A percentile compares a stretch with the other conserved stretches of the same genome.
Conservation (phyloP, 2,888 invertebrate species). For the Ophion ellenae region DNA sequence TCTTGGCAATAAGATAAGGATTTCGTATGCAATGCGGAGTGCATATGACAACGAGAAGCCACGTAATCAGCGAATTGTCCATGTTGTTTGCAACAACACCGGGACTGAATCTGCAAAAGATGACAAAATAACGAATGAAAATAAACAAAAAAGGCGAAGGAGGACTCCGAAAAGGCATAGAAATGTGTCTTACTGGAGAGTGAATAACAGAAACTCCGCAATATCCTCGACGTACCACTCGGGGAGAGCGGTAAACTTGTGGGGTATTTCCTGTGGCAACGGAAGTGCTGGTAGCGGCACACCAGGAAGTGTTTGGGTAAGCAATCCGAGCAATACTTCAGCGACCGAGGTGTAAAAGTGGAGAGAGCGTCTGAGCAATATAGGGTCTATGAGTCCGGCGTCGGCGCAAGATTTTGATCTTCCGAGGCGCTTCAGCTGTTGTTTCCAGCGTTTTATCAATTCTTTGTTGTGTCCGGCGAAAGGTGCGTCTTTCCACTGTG, state of each 20-base stretch:
- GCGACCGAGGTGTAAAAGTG: slow-evolving; percentile 95
- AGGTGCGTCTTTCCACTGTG: slow-evolving; percentile 92
- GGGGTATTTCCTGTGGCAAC: slow-evolving; percentile 87
- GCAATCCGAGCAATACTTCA: slow-evolving; percentile 89
- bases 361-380: slow-evolving; percentile 91
- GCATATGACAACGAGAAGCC: slow-evolving; percentile 95
- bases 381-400: slow-evolving; percentile 93
- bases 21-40: slow-evolving; percentile 96
- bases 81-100: slow-evolving; percentile 90
- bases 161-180: background rate
- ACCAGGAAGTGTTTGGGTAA: slow-evolving; percentile 86
- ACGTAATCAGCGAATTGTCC: slow-evolving; percentile 93
- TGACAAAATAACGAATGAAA: background rate
- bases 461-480: slow-evolving; percentile 92
- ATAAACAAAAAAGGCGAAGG: slow-evolving; percentile 1
- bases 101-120: slow-evolving; percentile 88
- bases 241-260: slow-evolving; percentile 94
- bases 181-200: slow-evolving; percentile 90
- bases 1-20: slow-evolving; percentile 98
- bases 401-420: slow-evolving; percentile 97
- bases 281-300: slow-evolving; percentile 85
- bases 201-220: slow-evolving; percentile 97
- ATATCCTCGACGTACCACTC: slow-evolving; percentile 99
- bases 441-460: slow-evolving; percentile 93
- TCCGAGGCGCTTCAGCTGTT: slow-evolving; percentile 90